Evolutionary conservation across 1,140 invertebrate genomes (phyloP), one percentile per base, ranked within the genome.

Genomic region (Tetraneura akinire): DNA sequence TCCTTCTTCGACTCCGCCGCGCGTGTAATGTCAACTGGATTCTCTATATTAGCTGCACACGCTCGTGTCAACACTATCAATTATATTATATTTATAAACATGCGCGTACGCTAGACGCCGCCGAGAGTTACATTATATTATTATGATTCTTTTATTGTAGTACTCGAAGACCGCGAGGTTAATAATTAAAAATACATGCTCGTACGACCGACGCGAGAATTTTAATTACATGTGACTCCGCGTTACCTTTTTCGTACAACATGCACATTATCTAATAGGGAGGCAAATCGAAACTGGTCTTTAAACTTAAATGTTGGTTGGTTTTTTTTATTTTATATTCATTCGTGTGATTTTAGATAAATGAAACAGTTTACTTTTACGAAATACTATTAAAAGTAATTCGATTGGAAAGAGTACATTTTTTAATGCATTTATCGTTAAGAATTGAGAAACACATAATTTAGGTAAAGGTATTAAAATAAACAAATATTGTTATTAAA

Each of bases 51-150:
- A 78, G 21, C 42, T 42, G 37, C 13, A 11, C n/a, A 60, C 51
- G 74, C 74, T 78, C 55, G 74, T 78, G 74, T 78, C 74, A 78
- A 78, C 74, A 78, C 74, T 62, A 78, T 78, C 55, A 62, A 78
- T 78, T 78, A 45, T 78, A 76, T n/a, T n/a, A n/a, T 76, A 53
- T 62, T 60, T 78, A 78, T 78, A 78, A 78, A 78, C 74, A 62
- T 42, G 53, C 74, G 73, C 74, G 73, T 71, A 49, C 47, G 21
- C 68, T 71, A 71, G 68, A 71, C 55, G 74, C 74, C 74, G 21
- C 74, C 74, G 55, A 32, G 55, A 78, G 74, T 62, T 60, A 45
- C 29, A 42, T 71, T 71, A 49, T 71, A 37, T 47, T 42, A n/a
- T 73, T 62, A n/a, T 60, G 74, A 62, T 78, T 78, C 74, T 45